Conservation (phyloP, 2,797 vertebrate genomes). For the Melanotaenia nigrans region DNA sequence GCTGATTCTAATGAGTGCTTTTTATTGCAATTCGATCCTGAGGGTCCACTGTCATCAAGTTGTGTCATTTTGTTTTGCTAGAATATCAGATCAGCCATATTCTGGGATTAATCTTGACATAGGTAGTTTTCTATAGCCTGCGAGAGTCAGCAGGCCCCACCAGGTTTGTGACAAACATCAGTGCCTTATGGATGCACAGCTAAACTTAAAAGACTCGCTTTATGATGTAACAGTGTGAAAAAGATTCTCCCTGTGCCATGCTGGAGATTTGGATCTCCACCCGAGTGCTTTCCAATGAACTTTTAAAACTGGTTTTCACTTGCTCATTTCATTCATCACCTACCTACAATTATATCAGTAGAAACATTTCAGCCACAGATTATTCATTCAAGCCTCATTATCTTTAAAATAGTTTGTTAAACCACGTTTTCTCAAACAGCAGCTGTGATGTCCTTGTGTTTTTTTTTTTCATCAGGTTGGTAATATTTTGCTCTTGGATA, state of each 20-base stretch:
- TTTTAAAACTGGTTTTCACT: no score
- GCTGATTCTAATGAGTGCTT: conserved; percentile 18
- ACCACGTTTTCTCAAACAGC: conserved; percentile 3
- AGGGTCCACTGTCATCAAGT: neutral
- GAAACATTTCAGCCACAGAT: neutral
- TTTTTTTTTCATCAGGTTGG: neutral
- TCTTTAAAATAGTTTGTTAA: neutral
- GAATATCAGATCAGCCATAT: no score
- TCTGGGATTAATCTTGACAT: neutral
- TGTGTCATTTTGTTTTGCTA: no score
- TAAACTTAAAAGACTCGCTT: neutral
- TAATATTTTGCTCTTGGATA: conserved; percentile 1
- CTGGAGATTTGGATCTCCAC: conserved; percentile 30
- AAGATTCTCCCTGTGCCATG: neutral
- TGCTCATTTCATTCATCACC: neutral
- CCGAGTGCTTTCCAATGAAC: conserved; percentile 10
- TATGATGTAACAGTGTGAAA: conserved; percentile 3
- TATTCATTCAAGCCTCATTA: neutral
- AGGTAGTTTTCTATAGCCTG: neutral
- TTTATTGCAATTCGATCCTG: neutral
- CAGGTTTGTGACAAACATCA: neutral
- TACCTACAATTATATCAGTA: neutral
- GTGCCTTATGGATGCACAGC: conserved; percentile 20
- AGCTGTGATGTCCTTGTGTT: conserved; percentile 1
- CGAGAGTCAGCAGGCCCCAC: no score